Conservation (phyloP, 2,888 invertebrate genomes). For the Parnassius mnemosyne region DNA sequence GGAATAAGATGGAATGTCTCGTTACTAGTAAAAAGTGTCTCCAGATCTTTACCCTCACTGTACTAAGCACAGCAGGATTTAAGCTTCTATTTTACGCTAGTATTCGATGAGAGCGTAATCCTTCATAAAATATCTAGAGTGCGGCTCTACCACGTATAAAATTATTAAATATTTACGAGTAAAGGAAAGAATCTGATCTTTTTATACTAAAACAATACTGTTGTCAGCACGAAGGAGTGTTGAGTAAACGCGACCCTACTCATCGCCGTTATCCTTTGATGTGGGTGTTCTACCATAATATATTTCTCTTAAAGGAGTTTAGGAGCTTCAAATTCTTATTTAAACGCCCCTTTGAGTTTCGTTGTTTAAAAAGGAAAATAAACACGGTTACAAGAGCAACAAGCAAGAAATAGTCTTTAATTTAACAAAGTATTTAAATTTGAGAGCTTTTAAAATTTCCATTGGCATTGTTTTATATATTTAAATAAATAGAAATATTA, state of each 20-base stretch:
- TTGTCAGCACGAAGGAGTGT: constrained; percentile 15
- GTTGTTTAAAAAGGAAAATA: constrained; percentile 17
- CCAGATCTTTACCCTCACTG: too few species aligned
- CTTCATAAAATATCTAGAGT: too few species aligned
- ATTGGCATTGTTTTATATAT: too few species aligned
- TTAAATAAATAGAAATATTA: too few species aligned
- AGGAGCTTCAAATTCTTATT: constrained; percentile 16
- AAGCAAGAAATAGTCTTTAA: not conserved
- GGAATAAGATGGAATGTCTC: too few species aligned
- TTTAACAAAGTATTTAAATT: too few species aligned
- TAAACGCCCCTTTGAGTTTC: constrained; percentile 1
- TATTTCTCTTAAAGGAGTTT: constrained; percentile 20
- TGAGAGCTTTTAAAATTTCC: too few species aligned
- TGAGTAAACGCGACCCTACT: constrained; percentile 23
- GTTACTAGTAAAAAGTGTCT: too few species aligned
- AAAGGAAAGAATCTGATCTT: not conserved
- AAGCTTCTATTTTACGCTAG: too few species aligned
- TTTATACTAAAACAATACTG: constrained; percentile 9
- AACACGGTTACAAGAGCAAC: not conserved
- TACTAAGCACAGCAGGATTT: too few species aligned
- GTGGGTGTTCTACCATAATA: constrained; percentile 19
- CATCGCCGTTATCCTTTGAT: constrained; percentile 12
- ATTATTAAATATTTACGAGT: not conserved
- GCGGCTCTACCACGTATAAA: too few species aligned
- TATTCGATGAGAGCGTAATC: too few species aligned